Base-by-base conservation (phyloP, 2,113 vertebrate genomes). In the Solea solea region DNA sequence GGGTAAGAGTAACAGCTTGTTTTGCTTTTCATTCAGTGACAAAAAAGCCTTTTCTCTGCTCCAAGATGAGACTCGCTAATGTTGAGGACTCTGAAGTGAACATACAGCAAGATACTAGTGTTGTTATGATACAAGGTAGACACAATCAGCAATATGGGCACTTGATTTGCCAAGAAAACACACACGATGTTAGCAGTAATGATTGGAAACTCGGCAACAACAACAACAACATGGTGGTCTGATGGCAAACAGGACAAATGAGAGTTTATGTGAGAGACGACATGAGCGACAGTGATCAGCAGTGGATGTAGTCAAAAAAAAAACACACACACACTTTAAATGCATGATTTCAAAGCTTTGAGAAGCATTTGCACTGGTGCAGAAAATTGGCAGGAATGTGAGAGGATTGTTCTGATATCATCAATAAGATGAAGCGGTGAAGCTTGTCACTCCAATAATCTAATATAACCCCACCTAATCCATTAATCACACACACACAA, bases 381-480 rank as follows among this genome's bases (percentile, higher is more conserved):
- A 83, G 78, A 78, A 87, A 91, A 91, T 89, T 84, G 80, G 65
- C 69, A 84, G 82, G 34, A 85, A 64, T 50, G 69, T 72, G 74
- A 71, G 72, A 56, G 59, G 74, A 82, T 82, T 64, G 50, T 69
- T 82, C 66, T 65, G 83, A 90, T 87, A 72, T 80, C 69, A 85
- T 89, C 82, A 79, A 80, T 77, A 80, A 83, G 76, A 84, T 71
- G 76, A 84, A 70, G 76, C 85, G 74, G 79, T 78, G 74, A 55
- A 72, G 87, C 81, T 72, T 85, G 75, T 80, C 81, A 57, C 61
- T 78, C 72, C 69, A 56, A 74, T 78, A 80, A 89, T 87, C 75
- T 67, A 80, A 85, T 78, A 81, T 76, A 80, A 85, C 83, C 83
- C 69, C 71, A 66, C 79, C 76, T 71, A 72, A 84, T 83, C 72